Conservation (phyloP, 2,888 invertebrate genomes). For the Blastobasis lacticolella region DNA sequence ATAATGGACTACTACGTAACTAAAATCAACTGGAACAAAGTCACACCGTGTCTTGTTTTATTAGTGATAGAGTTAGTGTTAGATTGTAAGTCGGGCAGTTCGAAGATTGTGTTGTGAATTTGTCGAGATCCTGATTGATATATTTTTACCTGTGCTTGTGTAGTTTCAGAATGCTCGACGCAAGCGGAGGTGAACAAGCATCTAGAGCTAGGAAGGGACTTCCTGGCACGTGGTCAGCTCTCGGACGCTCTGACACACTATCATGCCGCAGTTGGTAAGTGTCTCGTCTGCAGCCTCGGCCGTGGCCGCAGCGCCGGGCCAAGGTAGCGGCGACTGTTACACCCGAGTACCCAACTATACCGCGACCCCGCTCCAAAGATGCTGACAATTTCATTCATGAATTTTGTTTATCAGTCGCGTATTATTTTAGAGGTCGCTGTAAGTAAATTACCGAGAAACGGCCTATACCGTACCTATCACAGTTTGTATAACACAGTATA, state of each 20-base stretch:
- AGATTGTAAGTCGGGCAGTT: constrained; percentile 71
- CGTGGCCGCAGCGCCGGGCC: not conserved
- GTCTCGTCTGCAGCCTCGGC: not conserved
- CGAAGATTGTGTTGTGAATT: constrained; percentile 24
- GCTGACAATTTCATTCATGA: not conserved
- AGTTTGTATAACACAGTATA: too few relatives aligned
- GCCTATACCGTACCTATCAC: too few relatives aligned
- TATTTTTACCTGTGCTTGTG: constrained; percentile 23
- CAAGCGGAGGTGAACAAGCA: constrained; percentile 92
- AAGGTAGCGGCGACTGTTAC: constrained; percentile 1
- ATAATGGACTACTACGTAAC: constrained; percentile 68
- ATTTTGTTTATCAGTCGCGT: not conserved
- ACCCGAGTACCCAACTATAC: not conserved
- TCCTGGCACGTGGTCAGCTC: constrained; percentile 93
- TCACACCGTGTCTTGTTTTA: constrained; percentile 79
- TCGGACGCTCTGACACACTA: constrained; percentile 97
- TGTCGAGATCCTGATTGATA: constrained; percentile 28
- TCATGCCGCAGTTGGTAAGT: constrained; percentile 96
- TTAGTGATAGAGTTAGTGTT: constrained; percentile 79
- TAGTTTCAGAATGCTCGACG: constrained; percentile 81
- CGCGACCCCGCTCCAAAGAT: not conserved
- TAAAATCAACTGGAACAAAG: constrained; percentile 75
- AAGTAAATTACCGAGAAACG: too few relatives aligned
- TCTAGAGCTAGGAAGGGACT: constrained; percentile 93
- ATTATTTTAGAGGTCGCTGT: too few relatives aligned